Percentiles rank a stretch among this genome's conserved stretches.
Evolutionary conservation across 1,140 invertebrate genomes (phyloP).

Genomic region (Branchinecta lindahli): DNA sequence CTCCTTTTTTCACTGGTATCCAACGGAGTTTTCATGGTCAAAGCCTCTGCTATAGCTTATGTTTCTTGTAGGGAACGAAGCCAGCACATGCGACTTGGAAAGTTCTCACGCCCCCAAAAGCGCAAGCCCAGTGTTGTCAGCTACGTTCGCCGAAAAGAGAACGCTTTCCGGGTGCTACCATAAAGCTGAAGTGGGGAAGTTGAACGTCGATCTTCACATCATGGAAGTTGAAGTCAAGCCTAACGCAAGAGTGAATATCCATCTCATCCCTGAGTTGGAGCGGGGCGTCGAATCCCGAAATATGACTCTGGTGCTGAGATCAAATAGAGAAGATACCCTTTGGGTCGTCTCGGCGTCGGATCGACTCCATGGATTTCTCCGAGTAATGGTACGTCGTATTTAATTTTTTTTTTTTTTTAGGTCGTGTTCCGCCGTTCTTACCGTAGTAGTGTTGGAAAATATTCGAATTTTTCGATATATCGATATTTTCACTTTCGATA

Average conservation of each 20-base stretch:
- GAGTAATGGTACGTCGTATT: neutral
- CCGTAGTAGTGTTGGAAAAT: too few relatives aligned
- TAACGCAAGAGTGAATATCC: neutral
- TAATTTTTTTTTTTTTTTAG: too few relatives aligned
- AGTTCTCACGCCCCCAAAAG: neutral
- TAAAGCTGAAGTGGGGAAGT: neutral
- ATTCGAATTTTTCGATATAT: too few relatives aligned
- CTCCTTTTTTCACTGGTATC: too few relatives aligned
- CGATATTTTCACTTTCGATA: too few relatives aligned
- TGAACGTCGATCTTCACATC: neutral
- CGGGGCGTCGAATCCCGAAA: neutral
- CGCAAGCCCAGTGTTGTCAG: neutral
- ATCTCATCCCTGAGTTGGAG: neutral
- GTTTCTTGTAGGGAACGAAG: neutral
- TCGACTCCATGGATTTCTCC: slow-evolving; percentile 2
- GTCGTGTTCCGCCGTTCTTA: too few relatives aligned
- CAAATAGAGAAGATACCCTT: neutral
- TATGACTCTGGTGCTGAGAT: neutral
- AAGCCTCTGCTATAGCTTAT: too few relatives aligned
- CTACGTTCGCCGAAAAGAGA: neutral
- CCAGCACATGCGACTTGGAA: neutral
- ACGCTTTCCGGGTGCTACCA: neutral
- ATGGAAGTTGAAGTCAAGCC: neutral
- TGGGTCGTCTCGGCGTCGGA: neutral
- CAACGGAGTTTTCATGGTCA: too few relatives aligned